Evolutionary conservation across 2,113 vertebrate species (phyloP), one percentile per base, ranked within the genome.

Genomic region (Megalops atlanticus): DNA sequence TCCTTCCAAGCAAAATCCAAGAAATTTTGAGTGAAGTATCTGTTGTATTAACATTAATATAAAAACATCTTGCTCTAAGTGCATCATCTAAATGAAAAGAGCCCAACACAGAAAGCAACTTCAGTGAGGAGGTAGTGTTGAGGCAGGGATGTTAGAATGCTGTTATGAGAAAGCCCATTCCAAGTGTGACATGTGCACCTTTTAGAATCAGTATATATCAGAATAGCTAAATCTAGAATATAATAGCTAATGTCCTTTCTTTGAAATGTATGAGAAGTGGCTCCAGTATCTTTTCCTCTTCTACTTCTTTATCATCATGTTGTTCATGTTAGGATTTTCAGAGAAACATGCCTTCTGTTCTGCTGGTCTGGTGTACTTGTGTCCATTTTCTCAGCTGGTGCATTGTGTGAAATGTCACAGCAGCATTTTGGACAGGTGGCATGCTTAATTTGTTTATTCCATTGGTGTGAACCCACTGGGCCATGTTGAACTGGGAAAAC

Each of bases 351-450:
- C 49, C 12, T 52, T 89, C 79, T 54, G 39, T 72, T 40, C n/a
- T 84, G 76, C 74, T 76, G 68, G 41, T 76, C 16, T 81, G 24
- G 58, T 8, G 71, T 82, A 58, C 70, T 82, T 52, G 54, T 36
- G 24, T 85, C 80, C 85, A 74, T 81, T 24, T 85, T 88, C 77
- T 73, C 5, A 27, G 21, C 75, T n/a, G 45, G 35, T 80, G 43
- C 16, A 33, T 45, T 73, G 21, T 80, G 43, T 80, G 90, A 90
- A 92, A 94, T 89, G 84, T 90, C 82, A 11, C 89, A 89, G 89
- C 79, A 70, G 84, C 80, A 81, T 90, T 86, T 88, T 47, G 79
- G 89, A 84, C 86, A 88, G 86, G 87, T 89, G 89, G 88, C 79
- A 80, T 39, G 21, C 14, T 81, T 83, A 43, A 16, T 76, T 74